Base-by-base conservation (phyloP, 2,888 invertebrate genomes). In the Brachypterus glaber region DNA sequence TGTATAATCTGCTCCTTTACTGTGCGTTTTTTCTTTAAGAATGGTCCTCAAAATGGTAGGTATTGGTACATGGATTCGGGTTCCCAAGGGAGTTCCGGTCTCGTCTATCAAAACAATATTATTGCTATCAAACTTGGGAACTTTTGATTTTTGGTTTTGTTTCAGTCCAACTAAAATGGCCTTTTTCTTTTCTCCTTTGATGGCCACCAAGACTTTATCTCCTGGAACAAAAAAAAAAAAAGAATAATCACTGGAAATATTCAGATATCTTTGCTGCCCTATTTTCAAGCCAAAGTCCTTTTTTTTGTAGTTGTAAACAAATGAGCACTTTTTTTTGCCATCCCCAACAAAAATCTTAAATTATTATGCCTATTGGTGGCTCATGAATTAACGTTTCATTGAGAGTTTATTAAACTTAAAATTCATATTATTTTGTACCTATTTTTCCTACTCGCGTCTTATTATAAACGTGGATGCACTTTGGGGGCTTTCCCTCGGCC, bases 61-160 rank as follows among this genome's bases (percentile, higher is more conserved):
- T 44, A 99, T 83, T 0, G 98, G 98, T 2, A 89, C 92, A 53
- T 88, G 84, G 50, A 99, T 91, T 51, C 97, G 74, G 2, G 90
- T 98, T 12, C 98, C 98, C 3, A 96, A 66, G 0, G 98, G 98
- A 9, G 86, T 82, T 12, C 96, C 97, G 56, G 77, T 86, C 55
- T 97, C 93, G 57, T 97, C 95, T 27, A 99, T 84, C 1, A 98
- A 69, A 1, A 98, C 97, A 37, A 97, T 68, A 67, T 98, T 98
- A 62, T 97, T 97, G 55, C 83, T 87, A 63, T 97, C 96, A 63
- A 88, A 92, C 60, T 84, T 84, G 0, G 96, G 95, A 24, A 90
- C 73, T 63, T 84, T 82, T 0, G 79, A 65, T 38, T 74, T 73
- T 61, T 93, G 93, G 35, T 76, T 79, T 57, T 87, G 85, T 58